Evolutionary conservation across 1,140 invertebrate genomes (phyloP).

Genomic region (Euura saliciscinereae): DNA sequence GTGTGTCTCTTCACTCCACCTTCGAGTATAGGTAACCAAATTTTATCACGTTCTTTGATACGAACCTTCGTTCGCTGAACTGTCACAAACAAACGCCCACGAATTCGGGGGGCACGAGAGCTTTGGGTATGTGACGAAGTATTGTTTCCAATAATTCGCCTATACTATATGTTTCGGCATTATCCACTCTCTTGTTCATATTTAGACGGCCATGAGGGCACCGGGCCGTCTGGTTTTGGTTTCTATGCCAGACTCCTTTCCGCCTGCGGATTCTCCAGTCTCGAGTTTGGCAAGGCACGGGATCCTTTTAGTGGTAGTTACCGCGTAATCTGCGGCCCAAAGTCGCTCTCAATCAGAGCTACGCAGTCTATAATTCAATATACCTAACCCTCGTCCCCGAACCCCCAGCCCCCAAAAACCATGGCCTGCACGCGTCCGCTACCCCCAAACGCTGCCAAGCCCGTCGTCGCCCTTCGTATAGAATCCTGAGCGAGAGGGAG

Average conservation of each 20-base stretch:
- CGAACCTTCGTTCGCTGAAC: too few species aligned
- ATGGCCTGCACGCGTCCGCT: background rate
- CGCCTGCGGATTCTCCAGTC: background rate
- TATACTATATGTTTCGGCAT: too few species aligned
- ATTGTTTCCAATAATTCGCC: too few species aligned
- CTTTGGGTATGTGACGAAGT: too few species aligned
- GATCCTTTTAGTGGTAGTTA: slow-evolving; percentile 41
- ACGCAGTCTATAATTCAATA: slow-evolving; percentile 49
- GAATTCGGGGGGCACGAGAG: too few species aligned
- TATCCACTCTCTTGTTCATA: too few species aligned
- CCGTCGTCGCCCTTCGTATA: background rate
- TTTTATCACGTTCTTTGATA: too few species aligned
- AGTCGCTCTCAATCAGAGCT: slow-evolving; percentile 44
- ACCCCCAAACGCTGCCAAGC: slow-evolving; percentile 2
- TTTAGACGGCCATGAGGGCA: too few species aligned
- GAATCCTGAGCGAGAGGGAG: slow-evolving; percentile 21
- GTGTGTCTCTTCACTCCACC: too few species aligned
- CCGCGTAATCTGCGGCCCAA: slow-evolving; percentile 39
- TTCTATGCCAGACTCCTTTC: background rate
- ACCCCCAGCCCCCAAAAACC: slow-evolving; percentile 17
- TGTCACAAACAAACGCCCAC: too few species aligned
- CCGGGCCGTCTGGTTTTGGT: too few species aligned
- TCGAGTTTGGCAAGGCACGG: slow-evolving; percentile 8
- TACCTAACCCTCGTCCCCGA: slow-evolving; percentile 42
- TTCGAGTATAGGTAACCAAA: too few species aligned